Evolutionary conservation across 1,140 invertebrate species (phyloP), one percentile per base, ranked within the genome.

Genomic region (Drosophila subobscura): DNA sequence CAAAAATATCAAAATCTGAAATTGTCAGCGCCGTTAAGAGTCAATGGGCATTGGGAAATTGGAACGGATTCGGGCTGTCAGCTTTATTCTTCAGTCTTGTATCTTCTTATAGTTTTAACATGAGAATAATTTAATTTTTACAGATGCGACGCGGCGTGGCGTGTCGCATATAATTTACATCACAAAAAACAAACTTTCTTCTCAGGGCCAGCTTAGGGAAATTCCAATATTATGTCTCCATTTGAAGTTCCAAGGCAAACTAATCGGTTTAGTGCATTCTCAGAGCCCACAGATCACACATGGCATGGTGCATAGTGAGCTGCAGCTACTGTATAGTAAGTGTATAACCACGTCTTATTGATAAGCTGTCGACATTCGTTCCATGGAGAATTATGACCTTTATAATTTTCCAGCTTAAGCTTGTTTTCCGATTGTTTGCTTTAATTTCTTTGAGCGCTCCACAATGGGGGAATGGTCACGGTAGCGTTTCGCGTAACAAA

Each of bases 21-120:
- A 86, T 86, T 81, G 77, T 86, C 68, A 81, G 83, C 77, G 89
- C 76, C 83, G 77, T 81, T 81, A 72, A 72, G 51, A 81, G 66
- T 81, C 79, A 89, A 80, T 80, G 72, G 66, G 54, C 79, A 81
- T 90, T 90, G 72, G 72, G 89, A 90, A 90, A 90, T 90, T 90
- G 89, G 88, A 90, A 89, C 89, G 89, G 77, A 90, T 81, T 66
- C 72, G 46, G 77, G 66, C 61, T 88, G 84, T 85, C 80, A 79
- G 80, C 70, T 89, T 77, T 84, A 64, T 64, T 77, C 79, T 64
- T 79, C 79, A 59, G 63, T 77, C 44, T 68, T 58, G 57, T 54
- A 75, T 77, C 77, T 58, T 71, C 77, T 75, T 68, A 80, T 63
- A 86, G 77, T 81, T 81, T 88, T 51, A 67, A 33, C 75, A 74